Evolutionary conservation across 2,113 vertebrate species (phyloP), one percentile per base, ranked within the genome.

Genomic region (Circaetus cinerascens): DNA sequence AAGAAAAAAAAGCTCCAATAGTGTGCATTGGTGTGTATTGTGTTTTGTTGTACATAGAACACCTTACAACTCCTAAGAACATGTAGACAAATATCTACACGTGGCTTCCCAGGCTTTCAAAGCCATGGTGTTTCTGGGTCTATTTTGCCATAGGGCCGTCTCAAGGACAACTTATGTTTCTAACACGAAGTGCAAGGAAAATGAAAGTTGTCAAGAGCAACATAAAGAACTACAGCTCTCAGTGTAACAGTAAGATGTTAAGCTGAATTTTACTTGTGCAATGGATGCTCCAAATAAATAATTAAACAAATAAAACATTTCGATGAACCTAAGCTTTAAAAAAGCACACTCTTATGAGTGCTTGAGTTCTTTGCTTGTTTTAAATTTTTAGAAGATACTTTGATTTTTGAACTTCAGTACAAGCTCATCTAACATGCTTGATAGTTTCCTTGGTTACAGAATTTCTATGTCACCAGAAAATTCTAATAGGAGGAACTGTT

Each of bases 291-390:
- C 23, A 46, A 86, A 68, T 38, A 64, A 74, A 53, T 46, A 66
- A 27, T 5, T 29, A n/a, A 82, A 29, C 34, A 34, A 50, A 46
- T 5, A 15, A 43, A 41, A 11, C 2, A 21, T 69, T 34, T 77
- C 0, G 2, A 46, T 50, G 4, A 82, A 76, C 5, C 4, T 45
- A 45, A 46, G 25, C 2, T 78, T 71, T 40, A 10, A 76, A 63
- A 80, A 74, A 13, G 0, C 3, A 34, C 34, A n/a, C 1, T 46
- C 6, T 72, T n/a, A 40, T 4, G 6, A 22, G 5, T 34, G 2
- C 10, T 59, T 46, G 20, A 66, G 6, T 57, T 60, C 2, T 76
- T 82, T 57, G 30, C 8, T 84, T 91, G 9, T 48, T 81, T 87
- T 38, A 23, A 66, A 53, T 32, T 67, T 46, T 55, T 36, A 79